Conservation (phyloP, 2,113 vertebrate genomes). For the Pimephales promelas region DNA sequence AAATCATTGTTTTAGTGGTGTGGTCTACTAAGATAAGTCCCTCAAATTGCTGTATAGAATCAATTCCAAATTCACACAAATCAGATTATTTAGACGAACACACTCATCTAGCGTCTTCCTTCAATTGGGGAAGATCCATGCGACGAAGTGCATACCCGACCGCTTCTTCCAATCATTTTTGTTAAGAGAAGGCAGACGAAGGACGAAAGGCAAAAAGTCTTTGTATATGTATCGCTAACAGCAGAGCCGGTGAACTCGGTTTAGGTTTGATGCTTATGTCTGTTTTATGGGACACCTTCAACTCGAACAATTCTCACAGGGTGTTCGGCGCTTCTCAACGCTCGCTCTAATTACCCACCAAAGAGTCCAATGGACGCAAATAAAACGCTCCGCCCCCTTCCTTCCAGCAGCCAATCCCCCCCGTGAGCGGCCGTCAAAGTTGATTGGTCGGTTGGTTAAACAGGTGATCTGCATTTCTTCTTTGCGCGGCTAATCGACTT, state of each 20-base stretch:
- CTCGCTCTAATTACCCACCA: not conserved
- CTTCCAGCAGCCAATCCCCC: slow-evolving; percentile 26
- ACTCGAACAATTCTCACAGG: not conserved
- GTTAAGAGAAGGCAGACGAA: slow-evolving; percentile 75
- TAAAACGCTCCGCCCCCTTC: slow-evolving; percentile 26
- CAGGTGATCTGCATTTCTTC: slow-evolving; percentile 76
- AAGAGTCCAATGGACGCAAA: not conserved
- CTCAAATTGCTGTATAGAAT: slow-evolving; percentile 28
- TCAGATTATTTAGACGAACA: slow-evolving; percentile 14
- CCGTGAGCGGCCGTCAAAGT: slow-evolving; percentile 84
- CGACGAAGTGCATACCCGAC: not conserved
- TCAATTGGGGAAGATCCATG: not conserved
- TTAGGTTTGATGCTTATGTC: slow-evolving; percentile 17
- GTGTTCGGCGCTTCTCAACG: not conserved
- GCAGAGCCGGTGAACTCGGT: slow-evolving; percentile 28
- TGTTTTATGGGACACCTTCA: slow-evolving; percentile 37
- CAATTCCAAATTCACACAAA: slow-evolving; percentile 21
- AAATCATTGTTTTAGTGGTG: slow-evolving; percentile 52
- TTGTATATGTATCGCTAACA: slow-evolving; percentile 34
- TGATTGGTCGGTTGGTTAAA: slow-evolving; percentile 75
- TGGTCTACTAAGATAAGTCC: slow-evolving; percentile 50
- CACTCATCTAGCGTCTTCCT: slow-evolving; percentile 17
- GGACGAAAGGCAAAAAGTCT: slow-evolving; percentile 59
- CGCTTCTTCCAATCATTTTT: slow-evolving; percentile 37
- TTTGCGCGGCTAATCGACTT: slow-evolving; percentile 79